These are phyloP conservation scores for Pseudomyrmex dendroicus DNA, from an alignment of 1,140 invertebrate genomes.

Conservation along the genomic window DNA sequence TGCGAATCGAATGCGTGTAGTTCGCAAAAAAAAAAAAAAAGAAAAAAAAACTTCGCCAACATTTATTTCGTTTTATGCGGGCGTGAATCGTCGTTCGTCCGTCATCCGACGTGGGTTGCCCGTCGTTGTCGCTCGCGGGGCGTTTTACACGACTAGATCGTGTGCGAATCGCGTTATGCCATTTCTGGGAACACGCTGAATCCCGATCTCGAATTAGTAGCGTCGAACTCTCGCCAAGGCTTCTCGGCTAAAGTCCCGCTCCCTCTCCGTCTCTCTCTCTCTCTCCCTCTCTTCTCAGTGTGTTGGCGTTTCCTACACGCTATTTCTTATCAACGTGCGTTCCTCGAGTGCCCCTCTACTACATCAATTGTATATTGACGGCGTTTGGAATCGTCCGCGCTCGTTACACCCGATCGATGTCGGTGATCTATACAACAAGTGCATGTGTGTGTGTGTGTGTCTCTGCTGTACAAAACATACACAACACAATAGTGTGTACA, in stretches of 20 bases:
- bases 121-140: not conserved
- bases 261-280: not conserved
- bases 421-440: slow-evolving; percentile 21
- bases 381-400: not conserved
- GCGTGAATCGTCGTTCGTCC: not conserved
- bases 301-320: slow-evolving; percentile 3
- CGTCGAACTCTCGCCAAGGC: not conserved
- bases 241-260: not conserved
- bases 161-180: slow-evolving; percentile 8
- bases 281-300: too few relatives aligned
- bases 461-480: too few relatives aligned
- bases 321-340: slow-evolving; percentile 1
- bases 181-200: slow-evolving; percentile 22
- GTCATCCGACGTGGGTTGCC: not conserved
- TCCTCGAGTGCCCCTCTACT: not conserved
- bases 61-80: not conserved
- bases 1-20: not conserved
- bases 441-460: not conserved
- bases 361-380: slow-evolving; percentile 17
- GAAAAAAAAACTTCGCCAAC: not conserved
- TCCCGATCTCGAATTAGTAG: slow-evolving; percentile 32
- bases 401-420: slow-evolving; percentile 32
- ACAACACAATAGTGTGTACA: not conserved
- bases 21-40: too few relatives aligned
- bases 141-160: slow-evolving; percentile 13